Percentiles rank a stretch among this genome's conserved stretches.
Evolutionary conservation across 35 echinoderm and acorn worm species (phyloP).

Genomic region (Heliocidaris erythrogramma): DNA sequence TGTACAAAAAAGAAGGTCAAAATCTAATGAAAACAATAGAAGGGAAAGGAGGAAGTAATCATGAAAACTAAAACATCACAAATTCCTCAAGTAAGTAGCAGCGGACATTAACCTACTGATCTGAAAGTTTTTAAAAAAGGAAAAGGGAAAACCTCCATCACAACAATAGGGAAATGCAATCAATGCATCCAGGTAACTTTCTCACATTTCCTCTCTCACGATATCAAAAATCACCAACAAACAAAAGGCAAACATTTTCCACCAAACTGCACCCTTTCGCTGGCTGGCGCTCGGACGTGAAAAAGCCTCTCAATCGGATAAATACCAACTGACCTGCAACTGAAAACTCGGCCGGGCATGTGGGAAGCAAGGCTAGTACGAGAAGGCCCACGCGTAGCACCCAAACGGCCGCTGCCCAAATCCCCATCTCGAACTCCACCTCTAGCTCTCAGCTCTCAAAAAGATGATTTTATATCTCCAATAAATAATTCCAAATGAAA

Average conservation of each 20-base stretch:
- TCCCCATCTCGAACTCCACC: neutral
- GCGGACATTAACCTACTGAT: no score
- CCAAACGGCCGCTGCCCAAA: neutral
- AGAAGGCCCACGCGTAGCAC: neutral
- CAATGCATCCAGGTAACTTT: neutral
- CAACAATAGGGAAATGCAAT: neutral
- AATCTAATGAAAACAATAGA: no score
- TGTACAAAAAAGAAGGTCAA: no score
- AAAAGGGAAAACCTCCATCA: neutral
- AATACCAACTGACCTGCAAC: neutral
- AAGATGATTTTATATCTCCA: neutral
- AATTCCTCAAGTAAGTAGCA: no score
- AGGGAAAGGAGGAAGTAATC: no score
- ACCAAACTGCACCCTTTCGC: neutral
- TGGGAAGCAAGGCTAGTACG: neutral
- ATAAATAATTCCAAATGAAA: neutral
- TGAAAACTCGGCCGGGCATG: constrained; percentile 5
- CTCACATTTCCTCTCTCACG: neutral
- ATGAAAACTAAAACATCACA: no score
- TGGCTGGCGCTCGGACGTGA: neutral
- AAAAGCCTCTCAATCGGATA: neutral
- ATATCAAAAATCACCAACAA: neutral
- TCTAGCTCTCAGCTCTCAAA: neutral
- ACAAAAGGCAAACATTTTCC: neutral
- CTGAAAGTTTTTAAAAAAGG: neutral